phyloP scores from a whole-genome alignment of 2,888 invertebrate genomes.

The Acleris sparsana region DNA sequence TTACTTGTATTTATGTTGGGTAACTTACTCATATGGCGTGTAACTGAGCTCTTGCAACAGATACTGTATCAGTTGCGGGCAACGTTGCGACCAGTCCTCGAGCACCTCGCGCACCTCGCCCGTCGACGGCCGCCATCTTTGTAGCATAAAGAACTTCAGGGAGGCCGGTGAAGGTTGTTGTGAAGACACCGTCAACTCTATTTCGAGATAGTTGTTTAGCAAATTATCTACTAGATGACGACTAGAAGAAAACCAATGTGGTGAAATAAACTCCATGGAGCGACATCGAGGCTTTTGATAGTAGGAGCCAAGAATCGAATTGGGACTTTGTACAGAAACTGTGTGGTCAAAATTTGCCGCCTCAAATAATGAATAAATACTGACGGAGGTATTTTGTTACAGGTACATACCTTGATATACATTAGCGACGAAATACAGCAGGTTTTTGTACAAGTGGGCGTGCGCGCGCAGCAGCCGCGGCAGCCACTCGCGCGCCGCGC shows the following conservation, averaged over 20 bases:
- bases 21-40: slow-evolving; percentile 64
- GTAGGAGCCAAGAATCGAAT: too few relatives aligned
- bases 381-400: background rate
- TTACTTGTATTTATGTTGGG: too few relatives aligned
- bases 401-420: slow-evolving; percentile 56
- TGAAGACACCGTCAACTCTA: slow-evolving; percentile 48
- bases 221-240: too few relatives aligned
- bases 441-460: slow-evolving; percentile 52
- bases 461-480: slow-evolving; percentile 52
- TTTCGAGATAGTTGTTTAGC: background rate
- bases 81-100: slow-evolving; percentile 62
- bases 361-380: too few relatives aligned
- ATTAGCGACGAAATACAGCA: slow-evolving; percentile 57
- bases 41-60: slow-evolving; percentile 63
- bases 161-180: slow-evolving; percentile 45
- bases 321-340: too few relatives aligned
- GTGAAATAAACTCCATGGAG: too few relatives aligned
- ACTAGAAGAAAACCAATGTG: too few relatives aligned
- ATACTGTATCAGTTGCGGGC: slow-evolving; percentile 56
- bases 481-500: slow-evolving; percentile 47
- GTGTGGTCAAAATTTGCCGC: too few relatives aligned
- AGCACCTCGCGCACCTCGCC: slow-evolving; percentile 56
- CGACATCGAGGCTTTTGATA: too few relatives aligned
- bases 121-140: slow-evolving; percentile 62
- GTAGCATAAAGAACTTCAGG: slow-evolving; percentile 50